A percentile compares a stretch with the other conserved stretches of the same genome.
phyloP scores from a whole-genome alignment of 2,113 vertebrate genomes.

The Prionailurus viverrinus region DNA sequence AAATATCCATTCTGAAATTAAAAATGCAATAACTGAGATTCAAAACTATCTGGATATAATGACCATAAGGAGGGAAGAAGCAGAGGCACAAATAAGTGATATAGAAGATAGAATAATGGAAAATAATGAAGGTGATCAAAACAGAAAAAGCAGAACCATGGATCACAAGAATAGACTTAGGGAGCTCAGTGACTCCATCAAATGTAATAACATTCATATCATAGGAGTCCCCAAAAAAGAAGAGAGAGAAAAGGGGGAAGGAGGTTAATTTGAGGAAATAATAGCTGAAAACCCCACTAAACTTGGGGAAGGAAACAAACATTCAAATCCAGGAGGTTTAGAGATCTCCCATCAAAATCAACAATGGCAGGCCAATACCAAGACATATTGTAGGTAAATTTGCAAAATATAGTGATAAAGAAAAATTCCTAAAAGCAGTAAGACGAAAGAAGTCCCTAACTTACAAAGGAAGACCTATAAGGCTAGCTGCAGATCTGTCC shows the following conservation, averaged over 20 bases:
- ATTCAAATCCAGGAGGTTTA: background rate
- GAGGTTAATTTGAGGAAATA: background rate
- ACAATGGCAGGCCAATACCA: background rate
- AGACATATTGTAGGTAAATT: background rate
- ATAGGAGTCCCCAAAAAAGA: background rate
- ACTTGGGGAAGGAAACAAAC: background rate
- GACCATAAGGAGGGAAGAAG: background rate
- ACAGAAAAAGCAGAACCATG: background rate
- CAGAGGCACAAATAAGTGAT: background rate
- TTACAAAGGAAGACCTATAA: background rate
- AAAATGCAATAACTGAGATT: background rate
- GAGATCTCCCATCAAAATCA: background rate
- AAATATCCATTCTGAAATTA: background rate
- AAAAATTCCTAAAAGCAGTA: background rate
- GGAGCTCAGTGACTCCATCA: background rate
- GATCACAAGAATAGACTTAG: background rate
- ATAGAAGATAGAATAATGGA: background rate
- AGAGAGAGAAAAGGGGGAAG: background rate
- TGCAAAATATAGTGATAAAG: background rate
- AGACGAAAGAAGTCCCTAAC: background rate
- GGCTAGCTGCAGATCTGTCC: background rate
- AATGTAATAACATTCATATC: background rate
- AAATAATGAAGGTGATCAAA: background rate
- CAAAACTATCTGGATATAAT: background rate
- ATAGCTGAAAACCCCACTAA: background rate